Conservation (phyloP, 2,888 invertebrate species). For the Orthonevra nobilis region DNA sequence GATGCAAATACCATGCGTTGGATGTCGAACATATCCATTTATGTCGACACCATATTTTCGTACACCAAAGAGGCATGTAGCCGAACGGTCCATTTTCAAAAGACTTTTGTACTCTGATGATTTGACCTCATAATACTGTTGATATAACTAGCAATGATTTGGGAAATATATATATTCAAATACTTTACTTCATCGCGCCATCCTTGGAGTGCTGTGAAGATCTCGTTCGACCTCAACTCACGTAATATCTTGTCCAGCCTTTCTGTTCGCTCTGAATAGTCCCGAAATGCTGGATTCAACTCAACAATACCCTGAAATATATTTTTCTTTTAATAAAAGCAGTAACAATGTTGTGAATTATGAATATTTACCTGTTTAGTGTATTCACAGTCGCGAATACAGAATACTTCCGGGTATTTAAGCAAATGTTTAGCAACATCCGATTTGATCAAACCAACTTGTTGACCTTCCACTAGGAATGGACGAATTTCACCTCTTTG, state of each 20-base stretch:
- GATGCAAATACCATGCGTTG: constrained; percentile 89
- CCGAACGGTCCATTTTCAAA: constrained; percentile 94
- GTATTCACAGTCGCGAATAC: constrained; percentile 78
- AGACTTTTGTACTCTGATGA: constrained; percentile 82
- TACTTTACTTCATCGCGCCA: constrained; percentile 94
- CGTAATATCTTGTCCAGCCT: constrained; percentile 89
- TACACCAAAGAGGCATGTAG: constrained; percentile 95
- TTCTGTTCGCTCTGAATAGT: constrained; percentile 90
- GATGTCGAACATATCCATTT: constrained; percentile 94
- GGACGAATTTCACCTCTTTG: constrained; percentile 90
- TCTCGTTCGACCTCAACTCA: constrained; percentile 87
- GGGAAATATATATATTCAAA: background rate
- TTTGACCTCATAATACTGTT: constrained; percentile 95
- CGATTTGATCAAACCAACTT: constrained; percentile 92
- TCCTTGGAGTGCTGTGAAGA: constrained; percentile 90
- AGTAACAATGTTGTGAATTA: background rate
- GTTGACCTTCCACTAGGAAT: constrained; percentile 92
- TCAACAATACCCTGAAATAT: constrained; percentile 89
- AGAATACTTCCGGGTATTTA: constrained; percentile 89
- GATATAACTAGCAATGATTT: background rate
- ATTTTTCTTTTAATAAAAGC: constrained; percentile 20
- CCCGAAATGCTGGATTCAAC: constrained; percentile 92
- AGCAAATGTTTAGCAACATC: constrained; percentile 91
- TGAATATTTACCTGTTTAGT: constrained; percentile 77
- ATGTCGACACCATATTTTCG: constrained; percentile 97